Percentiles rank a stretch among this genome's conserved stretches.
phyloP scores from a whole-genome alignment of 2,797 vertebrate species.

The Tragelaphus oryx region DNA sequence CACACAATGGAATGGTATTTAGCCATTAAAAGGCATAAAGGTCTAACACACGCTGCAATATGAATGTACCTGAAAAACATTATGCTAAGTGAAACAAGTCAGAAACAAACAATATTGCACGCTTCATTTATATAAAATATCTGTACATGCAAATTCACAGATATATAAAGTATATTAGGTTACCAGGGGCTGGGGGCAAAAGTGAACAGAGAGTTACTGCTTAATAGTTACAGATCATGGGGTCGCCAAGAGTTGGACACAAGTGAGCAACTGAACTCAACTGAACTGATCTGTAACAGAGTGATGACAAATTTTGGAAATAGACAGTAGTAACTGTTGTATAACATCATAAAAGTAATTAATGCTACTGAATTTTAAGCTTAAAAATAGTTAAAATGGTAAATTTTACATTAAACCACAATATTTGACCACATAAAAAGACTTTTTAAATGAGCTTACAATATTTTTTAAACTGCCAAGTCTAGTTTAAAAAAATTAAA shows the following conservation, averaged over 20 bases:
- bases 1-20: neutral
- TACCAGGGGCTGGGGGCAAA: neutral
- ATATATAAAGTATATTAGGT: neutral
- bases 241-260: no score
- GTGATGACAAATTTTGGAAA: neutral
- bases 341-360: neutral
- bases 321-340: neutral
- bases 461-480: neutral
- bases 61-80: neutral
- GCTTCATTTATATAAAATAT: neutral
- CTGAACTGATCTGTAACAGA: neutral
- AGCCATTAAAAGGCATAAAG: neutral
- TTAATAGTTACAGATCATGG: neutral
- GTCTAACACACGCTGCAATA: neutral
- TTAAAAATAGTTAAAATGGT: neutral
- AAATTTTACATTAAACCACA: neutral
- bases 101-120: neutral
- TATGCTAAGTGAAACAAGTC: neutral
- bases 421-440: neutral
- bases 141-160: neutral
- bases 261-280: no score
- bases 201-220: neutral
- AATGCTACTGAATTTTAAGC: neutral
- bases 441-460: neutral
- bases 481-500: neutral